These are phyloP conservation scores for Sinhomidia bicolor DNA, from an alignment of 2,888 invertebrate species.

Conservation along the genomic window DNA sequence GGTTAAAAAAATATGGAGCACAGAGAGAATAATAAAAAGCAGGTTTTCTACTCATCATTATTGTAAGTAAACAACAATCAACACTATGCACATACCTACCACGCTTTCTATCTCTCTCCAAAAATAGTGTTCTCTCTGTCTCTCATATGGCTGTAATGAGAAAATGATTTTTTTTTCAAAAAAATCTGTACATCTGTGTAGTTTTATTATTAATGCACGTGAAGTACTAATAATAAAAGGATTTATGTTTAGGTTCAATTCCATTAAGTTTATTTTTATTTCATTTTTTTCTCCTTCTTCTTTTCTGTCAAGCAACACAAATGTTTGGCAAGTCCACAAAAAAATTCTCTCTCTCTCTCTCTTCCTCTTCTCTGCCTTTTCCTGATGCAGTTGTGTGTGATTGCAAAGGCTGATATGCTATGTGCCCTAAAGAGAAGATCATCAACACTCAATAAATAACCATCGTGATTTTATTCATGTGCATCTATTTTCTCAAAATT, in stretches of 20 bases:
- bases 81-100: neutral
- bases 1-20: neutral
- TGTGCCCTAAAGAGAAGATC: too few species aligned
- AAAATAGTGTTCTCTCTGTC: too few species aligned
- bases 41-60: neutral
- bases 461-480: neutral
- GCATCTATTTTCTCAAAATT: slow-evolving; percentile 6
- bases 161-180: too few species aligned
- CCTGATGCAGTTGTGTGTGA: too few species aligned
- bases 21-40: neutral
- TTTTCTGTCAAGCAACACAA: neutral
- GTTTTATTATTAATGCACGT: slow-evolving; percentile 11
- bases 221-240: neutral
- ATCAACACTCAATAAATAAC: slow-evolving; percentile 44
- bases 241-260: neutral
- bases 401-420: too few species aligned
- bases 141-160: too few species aligned
- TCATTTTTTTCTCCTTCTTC: too few species aligned
- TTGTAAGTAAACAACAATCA: slow-evolving; percentile 16
- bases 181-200: slow-evolving; percentile 1
- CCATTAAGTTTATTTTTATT: slow-evolving; percentile 20
- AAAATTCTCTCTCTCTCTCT: neutral
- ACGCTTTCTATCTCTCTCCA: too few species aligned
- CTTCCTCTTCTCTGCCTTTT: neutral
- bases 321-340: slow-evolving; percentile 1